Evolutionary conservation across 2,113 vertebrate species (phyloP).

Genomic region (Apodemus speciosus): DNA sequence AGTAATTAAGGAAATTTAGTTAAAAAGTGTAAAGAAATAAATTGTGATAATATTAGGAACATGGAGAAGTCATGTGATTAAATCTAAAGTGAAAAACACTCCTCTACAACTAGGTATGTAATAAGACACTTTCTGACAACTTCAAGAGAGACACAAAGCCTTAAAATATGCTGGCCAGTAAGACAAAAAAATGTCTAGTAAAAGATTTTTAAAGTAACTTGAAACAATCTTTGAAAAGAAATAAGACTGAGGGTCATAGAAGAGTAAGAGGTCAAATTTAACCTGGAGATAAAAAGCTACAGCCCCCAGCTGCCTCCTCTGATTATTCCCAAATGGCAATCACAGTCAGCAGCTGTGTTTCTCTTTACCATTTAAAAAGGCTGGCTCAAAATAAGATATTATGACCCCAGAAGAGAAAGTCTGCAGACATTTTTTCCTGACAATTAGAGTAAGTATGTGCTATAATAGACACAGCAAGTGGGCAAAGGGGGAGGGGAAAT

Average conservation of each 20-base stretch:
- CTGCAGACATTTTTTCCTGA: slow-evolving; percentile 43
- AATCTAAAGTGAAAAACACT: slow-evolving; percentile 14
- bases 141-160: slow-evolving; percentile 65
- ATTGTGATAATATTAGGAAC: background rate
- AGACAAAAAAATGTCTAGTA: slow-evolving; percentile 67
- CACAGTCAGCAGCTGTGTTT: slow-evolving; percentile 75
- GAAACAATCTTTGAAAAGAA: slow-evolving; percentile 77
- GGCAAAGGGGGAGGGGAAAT: background rate
- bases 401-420: slow-evolving; percentile 54
- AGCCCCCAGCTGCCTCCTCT: slow-evolving; percentile 76
- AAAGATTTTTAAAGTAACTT: slow-evolving; percentile 72
- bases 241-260: slow-evolving; percentile 73
- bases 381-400: slow-evolving; percentile 70
- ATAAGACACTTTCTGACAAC: slow-evolving; percentile 53
- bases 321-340: slow-evolving; percentile 81
- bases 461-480: slow-evolving; percentile 27
- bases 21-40: slow-evolving; percentile 50
- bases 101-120: slow-evolving; percentile 46
- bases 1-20: slow-evolving; percentile 65
- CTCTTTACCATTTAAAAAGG: slow-evolving; percentile 69
- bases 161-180: slow-evolving; percentile 69
- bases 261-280: slow-evolving; percentile 76
- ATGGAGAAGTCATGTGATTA: slow-evolving; percentile 55
- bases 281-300: slow-evolving; percentile 77
- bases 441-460: slow-evolving; percentile 53